Evolutionary conservation across 2,113 vertebrate genomes (phyloP), one percentile per base, ranked within the genome.

Genomic region (Ciconia stormi): DNA sequence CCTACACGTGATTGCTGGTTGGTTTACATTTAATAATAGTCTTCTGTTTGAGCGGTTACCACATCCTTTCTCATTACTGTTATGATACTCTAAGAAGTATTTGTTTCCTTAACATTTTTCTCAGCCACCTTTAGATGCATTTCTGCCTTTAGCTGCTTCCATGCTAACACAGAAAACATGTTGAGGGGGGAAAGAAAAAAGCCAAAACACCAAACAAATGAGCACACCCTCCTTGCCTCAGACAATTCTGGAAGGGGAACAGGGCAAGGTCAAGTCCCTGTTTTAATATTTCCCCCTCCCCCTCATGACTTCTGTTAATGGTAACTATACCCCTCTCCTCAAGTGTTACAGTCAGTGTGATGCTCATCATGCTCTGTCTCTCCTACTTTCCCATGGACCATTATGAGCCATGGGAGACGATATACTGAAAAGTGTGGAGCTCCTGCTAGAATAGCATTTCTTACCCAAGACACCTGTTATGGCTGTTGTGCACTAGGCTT

Each of bases 21-120:
- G 29, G 34, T 76, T 94, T 92, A 89, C 62, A n/a, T 38, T 78
- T 92, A 80, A 70, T 36, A 93, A 81, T 18, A 67, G 50, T 49
- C 19, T 82, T 89, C 79, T 94, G 49, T 85, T 84, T 72, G 69
- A 87, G 58, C 91, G 8, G 10, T 97, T 98, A 97, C 82, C 91
- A 97, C 95, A 97, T 98, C 94, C 94, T 98, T 97, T 98, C 98
- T 98, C 96, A 92, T 97, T 95, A 97, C 97, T 97, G 97, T 98
- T 98, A 93, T 73, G 84, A 81, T 90, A 94, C 89, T 95, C 96
- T 95, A 76, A 98, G 96, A 96, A 97, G 89, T 76, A 93, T 97
- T 97, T 95, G 79, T 98, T 98, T 96, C 97, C 95, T 82, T 73
- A 70, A 56, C 46, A 22, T 82, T 89, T 69, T 65, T 91, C 81